Evolutionary conservation across 2,888 invertebrate genomes (phyloP).

Genomic region (Emesis russula): DNA sequence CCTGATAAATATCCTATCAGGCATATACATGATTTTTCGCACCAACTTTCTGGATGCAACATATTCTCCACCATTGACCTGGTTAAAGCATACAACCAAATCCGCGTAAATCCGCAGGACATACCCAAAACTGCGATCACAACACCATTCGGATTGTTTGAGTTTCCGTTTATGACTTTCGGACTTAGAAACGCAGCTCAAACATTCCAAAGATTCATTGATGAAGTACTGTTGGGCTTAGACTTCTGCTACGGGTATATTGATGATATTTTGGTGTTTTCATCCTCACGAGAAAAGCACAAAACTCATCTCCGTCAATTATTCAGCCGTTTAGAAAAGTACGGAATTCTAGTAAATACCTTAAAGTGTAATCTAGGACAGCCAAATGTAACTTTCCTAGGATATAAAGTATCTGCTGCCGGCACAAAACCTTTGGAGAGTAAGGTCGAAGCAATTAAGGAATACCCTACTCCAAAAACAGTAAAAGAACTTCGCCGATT

Average conservation of each 20-base stretch:
- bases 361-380: too few relatives aligned
- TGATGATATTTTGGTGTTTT: background rate
- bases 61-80: constrained; percentile 55
- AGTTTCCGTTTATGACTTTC: background rate
- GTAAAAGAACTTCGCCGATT: constrained; percentile 17
- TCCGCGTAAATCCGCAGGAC: constrained; percentile 87
- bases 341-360: too few relatives aligned
- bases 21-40: constrained; percentile 52
- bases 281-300: too few relatives aligned
- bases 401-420: too few relatives aligned
- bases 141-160: constrained; percentile 9
- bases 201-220: background rate
- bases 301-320: too few relatives aligned
- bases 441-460: too few relatives aligned
- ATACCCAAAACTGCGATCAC: background rate
- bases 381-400: too few relatives aligned
- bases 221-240: background rate
- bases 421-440: too few relatives aligned
- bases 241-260: background rate
- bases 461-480: too few relatives aligned
- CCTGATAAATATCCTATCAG: constrained; percentile 50
- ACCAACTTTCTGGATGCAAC: constrained; percentile 41
- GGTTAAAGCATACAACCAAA: constrained; percentile 90
- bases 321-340: too few relatives aligned
- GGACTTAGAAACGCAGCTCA: constrained; percentile 4